Conservation (phyloP, 2,888 invertebrate genomes). For the Chouioia cunea region DNA sequence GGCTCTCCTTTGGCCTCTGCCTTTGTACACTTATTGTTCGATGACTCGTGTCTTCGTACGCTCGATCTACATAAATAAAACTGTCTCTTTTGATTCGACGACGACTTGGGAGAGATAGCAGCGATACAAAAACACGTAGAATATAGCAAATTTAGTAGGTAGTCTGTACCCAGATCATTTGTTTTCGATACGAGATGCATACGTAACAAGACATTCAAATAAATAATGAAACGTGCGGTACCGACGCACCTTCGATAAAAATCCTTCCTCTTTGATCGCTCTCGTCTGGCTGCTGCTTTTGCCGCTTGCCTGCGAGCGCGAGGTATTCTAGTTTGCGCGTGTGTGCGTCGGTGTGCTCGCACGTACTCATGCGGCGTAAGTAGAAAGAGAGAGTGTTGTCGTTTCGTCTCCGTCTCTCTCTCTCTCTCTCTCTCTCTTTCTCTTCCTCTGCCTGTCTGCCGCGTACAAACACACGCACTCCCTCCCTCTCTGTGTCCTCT, state of each 20-base stretch:
- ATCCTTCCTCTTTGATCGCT: conserved; percentile 13
- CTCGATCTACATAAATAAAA: too few species aligned
- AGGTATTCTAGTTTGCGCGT: background rate
- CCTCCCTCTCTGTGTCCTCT: conserved; percentile 28
- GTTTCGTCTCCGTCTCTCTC: conserved; percentile 27
- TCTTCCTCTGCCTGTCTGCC: conserved; percentile 36
- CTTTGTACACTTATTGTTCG: too few species aligned
- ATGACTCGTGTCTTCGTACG: too few species aligned
- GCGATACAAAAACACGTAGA: too few species aligned
- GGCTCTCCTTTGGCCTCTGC: too few species aligned
- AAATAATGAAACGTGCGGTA: conserved; percentile 2
- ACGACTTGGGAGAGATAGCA: too few species aligned
- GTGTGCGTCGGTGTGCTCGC: conserved; percentile 12
- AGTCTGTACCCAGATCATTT: conserved; percentile 3
- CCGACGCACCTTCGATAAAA: conserved; percentile 28
- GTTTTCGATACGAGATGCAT: background rate
- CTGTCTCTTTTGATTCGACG: too few species aligned
- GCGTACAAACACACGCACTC: conserved; percentile 41
- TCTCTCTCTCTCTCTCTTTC: conserved; percentile 36
- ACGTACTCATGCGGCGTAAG: conserved; percentile 11
- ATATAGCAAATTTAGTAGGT: background rate
- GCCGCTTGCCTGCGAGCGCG: too few species aligned
- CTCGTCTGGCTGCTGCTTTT: too few species aligned
- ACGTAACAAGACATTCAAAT: conserved; percentile 10
- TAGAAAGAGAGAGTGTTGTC: conserved; percentile 41